Evolutionary conservation across 92 coral and sea anemone species (phyloP).

Genomic region (Bergia sp.): DNA sequence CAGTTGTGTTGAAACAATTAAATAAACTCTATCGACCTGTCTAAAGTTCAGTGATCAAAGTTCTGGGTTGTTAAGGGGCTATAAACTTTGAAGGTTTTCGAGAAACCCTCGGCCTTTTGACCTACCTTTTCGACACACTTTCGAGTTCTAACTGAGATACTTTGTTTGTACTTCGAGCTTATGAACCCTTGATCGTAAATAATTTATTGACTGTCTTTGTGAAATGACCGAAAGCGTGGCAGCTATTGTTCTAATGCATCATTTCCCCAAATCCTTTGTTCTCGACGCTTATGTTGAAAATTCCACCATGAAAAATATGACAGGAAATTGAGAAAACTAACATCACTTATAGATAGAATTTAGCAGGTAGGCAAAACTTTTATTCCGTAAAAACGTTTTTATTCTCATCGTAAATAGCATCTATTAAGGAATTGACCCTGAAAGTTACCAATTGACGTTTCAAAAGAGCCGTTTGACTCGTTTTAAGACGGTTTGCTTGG

Average conservation of each 20-base stretch:
- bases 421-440: slow-evolving; percentile 1
- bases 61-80: neutral
- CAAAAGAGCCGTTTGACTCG: neutral
- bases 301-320: slow-evolving; percentile 15
- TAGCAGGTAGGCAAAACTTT: slow-evolving; percentile 24
- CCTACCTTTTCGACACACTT: slow-evolving; percentile 49
- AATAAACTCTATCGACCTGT: neutral
- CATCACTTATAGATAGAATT: slow-evolving; percentile 22
- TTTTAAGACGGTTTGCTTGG: neutral
- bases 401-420: no score
- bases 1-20: neutral
- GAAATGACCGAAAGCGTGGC: slow-evolving; percentile 40
- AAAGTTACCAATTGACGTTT: neutral
- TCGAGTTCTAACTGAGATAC: slow-evolving; percentile 32
- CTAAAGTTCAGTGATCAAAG: neutral
- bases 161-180: slow-evolving; percentile 42
- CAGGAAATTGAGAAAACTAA: slow-evolving; percentile 4
- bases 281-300: slow-evolving; percentile 14
- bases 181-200: slow-evolving; percentile 43
- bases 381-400: neutral
- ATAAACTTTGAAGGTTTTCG: neutral
- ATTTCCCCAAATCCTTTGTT: slow-evolving; percentile 19
- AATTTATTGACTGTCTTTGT: slow-evolving; percentile 31
- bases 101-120: neutral
- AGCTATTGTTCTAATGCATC: slow-evolving; percentile 45